Conservation (phyloP, 2,113 vertebrate genomes). For the Dasypus novemcinctus region DNA sequence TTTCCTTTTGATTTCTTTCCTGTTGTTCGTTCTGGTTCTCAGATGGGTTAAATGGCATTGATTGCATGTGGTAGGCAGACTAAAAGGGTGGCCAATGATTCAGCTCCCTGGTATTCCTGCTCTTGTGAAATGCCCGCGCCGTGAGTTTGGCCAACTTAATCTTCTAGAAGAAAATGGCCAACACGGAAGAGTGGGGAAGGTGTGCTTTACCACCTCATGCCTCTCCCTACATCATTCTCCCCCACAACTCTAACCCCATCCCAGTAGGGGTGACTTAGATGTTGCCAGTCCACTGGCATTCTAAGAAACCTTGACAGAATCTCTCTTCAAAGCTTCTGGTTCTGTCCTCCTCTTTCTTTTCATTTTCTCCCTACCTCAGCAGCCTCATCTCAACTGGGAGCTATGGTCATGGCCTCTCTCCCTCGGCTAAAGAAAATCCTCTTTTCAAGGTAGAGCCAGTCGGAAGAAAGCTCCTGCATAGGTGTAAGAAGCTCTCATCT, state of each 20-base stretch:
- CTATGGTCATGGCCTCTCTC: neutral
- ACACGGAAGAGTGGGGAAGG: neutral
- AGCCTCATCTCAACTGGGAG: neutral
- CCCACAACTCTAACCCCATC: neutral
- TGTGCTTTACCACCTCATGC: neutral
- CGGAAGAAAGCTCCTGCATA: neutral
- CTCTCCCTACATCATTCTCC: neutral
- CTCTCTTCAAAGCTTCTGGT: neutral
- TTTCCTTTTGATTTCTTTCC: neutral
- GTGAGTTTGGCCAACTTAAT: neutral
- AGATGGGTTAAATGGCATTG: neutral
- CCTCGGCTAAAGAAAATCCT: neutral
- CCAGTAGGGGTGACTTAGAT: neutral
- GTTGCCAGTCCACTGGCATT: neutral
- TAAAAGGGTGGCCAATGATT: rapidly evolving
- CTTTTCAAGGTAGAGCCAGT: neutral
- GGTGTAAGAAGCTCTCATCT: neutral
- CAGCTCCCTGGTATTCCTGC: neutral
- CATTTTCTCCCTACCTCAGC: neutral
- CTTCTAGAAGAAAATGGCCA: neutral
- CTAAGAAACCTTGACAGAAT: neutral
- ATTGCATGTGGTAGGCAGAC: no score
- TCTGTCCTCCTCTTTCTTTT: neutral
- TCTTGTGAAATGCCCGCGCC: neutral
- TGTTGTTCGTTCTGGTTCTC: neutral